Base-by-base conservation (phyloP, 1,140 invertebrate genomes). In the Hirudo medicinalis region DNA sequence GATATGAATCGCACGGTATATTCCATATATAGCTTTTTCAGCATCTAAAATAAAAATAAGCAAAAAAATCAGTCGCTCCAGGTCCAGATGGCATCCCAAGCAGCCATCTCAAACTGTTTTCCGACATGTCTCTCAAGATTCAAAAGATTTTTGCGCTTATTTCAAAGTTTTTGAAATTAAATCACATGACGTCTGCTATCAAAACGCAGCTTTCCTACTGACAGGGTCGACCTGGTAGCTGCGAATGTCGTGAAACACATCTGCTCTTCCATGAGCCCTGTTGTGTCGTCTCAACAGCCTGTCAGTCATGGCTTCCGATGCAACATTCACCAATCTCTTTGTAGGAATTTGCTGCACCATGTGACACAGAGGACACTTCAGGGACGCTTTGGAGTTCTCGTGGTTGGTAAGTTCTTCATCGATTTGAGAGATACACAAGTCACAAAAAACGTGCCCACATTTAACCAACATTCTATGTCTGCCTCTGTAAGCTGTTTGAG, bases 261-360 rank as follows among this genome's bases (percentile, higher is more conserved):
- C 29, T 63, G 29, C 22, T 22, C 22, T 32, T 11, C 57, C 57
- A 15, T 63, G 22, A 63, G 57, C 57, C 57, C 57, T 63, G 20
- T 63, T 63, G 29, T 63, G 57, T 32, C 57, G 57, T 15, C 57
- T 63, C 57, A 63, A 15, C 22, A 63, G 57, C 20, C 57, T 63
- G 29, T 63, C 57, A 25, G 57, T 32, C 57, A 63, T 63, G 22
- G 57, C 57, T 63, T 63, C 57, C 8, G 22, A 25, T 13, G 57
- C 57, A 13, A 32, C 22, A 32, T 63, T 63, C 8, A 32, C 57
- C 57, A 63, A 32, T 22, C 19, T 22, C 57, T 15, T 63, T 11
- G 29, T 13, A 6, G 57, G 57, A 11, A 11, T 25, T 63, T 22
- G 29, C 22, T 63, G 22, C 8, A 32, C 15, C 57, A 63, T 6